phyloP scores from a whole-genome alignment of 2,888 invertebrate species.

The Oligia strigilis region DNA sequence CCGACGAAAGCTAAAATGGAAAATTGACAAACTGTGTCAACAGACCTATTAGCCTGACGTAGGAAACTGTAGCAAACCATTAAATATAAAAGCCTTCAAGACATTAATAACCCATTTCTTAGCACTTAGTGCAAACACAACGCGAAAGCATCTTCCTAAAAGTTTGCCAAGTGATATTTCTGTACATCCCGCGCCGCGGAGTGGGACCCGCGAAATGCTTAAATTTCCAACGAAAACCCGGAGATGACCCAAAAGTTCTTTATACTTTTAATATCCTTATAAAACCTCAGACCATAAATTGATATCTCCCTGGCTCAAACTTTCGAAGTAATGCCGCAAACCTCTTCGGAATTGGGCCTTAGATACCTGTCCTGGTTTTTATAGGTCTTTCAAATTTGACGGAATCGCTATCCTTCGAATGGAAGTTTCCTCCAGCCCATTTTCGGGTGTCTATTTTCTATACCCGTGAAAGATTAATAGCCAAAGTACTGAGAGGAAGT shows the following conservation, averaged over 20 bases:
- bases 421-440: conserved; percentile 23
- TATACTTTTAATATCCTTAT: conserved; percentile 75
- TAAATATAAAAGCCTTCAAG: conserved; percentile 52
- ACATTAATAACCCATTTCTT: conserved; percentile 58
- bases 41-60: conserved; percentile 2
- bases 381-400: conserved; percentile 55
- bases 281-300: conserved; percentile 75
- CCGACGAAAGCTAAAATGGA: conserved; percentile 1
- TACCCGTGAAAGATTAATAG: conserved; percentile 47
- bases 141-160: conserved; percentile 47
- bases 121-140: conserved; percentile 53
- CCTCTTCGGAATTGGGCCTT: conserved; percentile 46
- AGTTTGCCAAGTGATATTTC: conserved; percentile 62
- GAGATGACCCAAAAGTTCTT: conserved; percentile 73
- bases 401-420: conserved; percentile 25
- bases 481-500: conserved; percentile 34
- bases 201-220: conserved; percentile 56
- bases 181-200: conserved; percentile 49
- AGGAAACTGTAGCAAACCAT: conserved; percentile 20
- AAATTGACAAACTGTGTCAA: conserved; percentile 37
- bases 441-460: conserved; percentile 27
- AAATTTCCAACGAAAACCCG: conserved; percentile 67
- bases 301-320: conserved; percentile 69
- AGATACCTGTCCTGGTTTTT: conserved; percentile 63
- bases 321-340: conserved; percentile 60